Evolutionary conservation across 2,113 vertebrate species (phyloP), one percentile per base, ranked within the genome.

Genomic region (Eulemur macaco): DNA sequence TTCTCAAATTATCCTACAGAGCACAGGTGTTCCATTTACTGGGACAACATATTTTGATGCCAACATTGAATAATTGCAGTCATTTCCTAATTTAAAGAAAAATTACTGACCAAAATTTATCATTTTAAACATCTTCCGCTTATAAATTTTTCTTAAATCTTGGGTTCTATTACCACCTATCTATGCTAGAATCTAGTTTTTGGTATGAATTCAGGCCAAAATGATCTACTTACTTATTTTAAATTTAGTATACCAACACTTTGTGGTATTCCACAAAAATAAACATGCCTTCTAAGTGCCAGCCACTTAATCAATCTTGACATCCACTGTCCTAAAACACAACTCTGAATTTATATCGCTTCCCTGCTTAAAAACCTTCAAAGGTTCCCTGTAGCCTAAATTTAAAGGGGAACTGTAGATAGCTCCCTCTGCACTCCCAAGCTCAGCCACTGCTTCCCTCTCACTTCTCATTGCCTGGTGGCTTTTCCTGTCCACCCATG

Each of bases 21-120:
- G 27, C 27, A 37, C 80, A 93, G 66, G 11, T 66, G 39, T 74
- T 96, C 34, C 23, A 60, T 34, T 23, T 58, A 81, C 54, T 14
- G 29, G 37, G 47, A 52, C 23, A 54, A 82, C 12, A 34, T 66
- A 37, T 84, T 94, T 94, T 66, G 21, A 84, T 69, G 71, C 27
- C n/a, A 45, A 54, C 77, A 92, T 29, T 13, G 52, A 92, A 50
- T 63, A 76, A 34, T 29, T 94, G 1, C 29, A 92, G 29, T 63
- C 74, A 71, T 94, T 82, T 85, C 42, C 42, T 86, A 80, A 85
- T 68, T 66, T 94, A 71, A 80, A 42, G 63, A 84, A 77, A 88
- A 87, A 85, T 68, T 68, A 71, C n/a, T 8, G 31, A 76, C 73
- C 10, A 78, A 74, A 34, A 93, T 93, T 66, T 87, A 34, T 80